Evolutionary conservation across 2,888 invertebrate genomes (phyloP).

Genomic region (Oasisia sp.): DNA sequence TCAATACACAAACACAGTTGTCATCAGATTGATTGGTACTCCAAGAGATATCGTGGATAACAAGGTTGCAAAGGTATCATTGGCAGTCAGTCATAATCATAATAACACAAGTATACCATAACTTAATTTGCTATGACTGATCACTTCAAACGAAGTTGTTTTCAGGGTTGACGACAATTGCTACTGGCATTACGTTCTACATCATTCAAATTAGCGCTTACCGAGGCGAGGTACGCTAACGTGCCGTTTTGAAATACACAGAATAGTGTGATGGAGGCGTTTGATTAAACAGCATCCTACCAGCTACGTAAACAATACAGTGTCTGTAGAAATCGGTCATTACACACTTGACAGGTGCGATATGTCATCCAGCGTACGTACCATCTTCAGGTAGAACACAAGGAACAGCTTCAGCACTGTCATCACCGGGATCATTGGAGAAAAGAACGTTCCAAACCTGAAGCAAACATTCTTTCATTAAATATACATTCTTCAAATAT

Average conservation of each 20-base stretch:
- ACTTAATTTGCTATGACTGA: too few species aligned
- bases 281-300: background rate
- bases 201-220: background rate
- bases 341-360: background rate
- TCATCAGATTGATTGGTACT: too few species aligned
- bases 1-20: too few species aligned
- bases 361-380: background rate
- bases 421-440: slow-evolving; percentile 81
- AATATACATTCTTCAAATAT: background rate
- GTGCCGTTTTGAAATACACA: background rate
- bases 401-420: slow-evolving; percentile 78
- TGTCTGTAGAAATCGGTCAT: background rate
- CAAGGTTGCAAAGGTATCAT: too few species aligned
- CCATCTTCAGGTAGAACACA: slow-evolving; percentile 81
- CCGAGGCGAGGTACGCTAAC: background rate
- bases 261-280: background rate
- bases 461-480: background rate
- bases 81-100: too few species aligned
- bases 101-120: too few species aligned
- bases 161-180: background rate
- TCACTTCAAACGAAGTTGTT: too few species aligned
- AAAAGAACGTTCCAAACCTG: slow-evolving; percentile 77
- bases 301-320: background rate
- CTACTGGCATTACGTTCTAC: background rate
- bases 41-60: too few species aligned